These are phyloP conservation scores for Apamea monoglypha DNA, from an alignment of 2,888 invertebrate species.

Conservation along the genomic window DNA sequence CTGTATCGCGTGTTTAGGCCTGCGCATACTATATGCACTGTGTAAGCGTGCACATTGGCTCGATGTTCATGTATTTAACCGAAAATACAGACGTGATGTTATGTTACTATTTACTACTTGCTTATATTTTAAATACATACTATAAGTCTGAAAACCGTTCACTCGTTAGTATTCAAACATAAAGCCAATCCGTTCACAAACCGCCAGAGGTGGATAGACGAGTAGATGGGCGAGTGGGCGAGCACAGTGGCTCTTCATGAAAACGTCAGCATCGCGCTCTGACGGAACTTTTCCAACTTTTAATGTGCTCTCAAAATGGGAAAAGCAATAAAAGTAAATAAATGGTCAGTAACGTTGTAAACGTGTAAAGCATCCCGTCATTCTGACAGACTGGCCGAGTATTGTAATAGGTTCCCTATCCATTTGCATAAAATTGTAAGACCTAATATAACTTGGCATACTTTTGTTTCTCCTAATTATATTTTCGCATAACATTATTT, in stretches of 20 bases:
- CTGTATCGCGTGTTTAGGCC: background rate
- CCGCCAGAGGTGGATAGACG: constrained; percentile 2
- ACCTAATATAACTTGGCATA: no score
- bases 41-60: background rate
- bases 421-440: no score
- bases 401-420: no score
- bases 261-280: constrained; percentile 1
- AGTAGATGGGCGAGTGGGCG: constrained; percentile 12
- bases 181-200: background rate
- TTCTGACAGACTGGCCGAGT: background rate
- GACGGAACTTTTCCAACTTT: constrained; percentile 3
- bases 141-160: background rate
- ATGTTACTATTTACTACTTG: background rate
- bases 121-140: background rate
- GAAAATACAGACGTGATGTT: background rate
- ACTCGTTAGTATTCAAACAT: background rate
- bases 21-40: background rate
- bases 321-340: background rate
- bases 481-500: no score
- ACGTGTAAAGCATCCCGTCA: background rate
- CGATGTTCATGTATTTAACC: background rate
- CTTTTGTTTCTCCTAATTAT: no score
- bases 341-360: background rate
- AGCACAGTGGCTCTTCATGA: constrained; percentile 20
- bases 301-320: constrained; percentile 3